These are phyloP conservation scores for Colinus virginianus DNA, from an alignment of 2,113 vertebrate species.

Conservation along the genomic window DNA sequence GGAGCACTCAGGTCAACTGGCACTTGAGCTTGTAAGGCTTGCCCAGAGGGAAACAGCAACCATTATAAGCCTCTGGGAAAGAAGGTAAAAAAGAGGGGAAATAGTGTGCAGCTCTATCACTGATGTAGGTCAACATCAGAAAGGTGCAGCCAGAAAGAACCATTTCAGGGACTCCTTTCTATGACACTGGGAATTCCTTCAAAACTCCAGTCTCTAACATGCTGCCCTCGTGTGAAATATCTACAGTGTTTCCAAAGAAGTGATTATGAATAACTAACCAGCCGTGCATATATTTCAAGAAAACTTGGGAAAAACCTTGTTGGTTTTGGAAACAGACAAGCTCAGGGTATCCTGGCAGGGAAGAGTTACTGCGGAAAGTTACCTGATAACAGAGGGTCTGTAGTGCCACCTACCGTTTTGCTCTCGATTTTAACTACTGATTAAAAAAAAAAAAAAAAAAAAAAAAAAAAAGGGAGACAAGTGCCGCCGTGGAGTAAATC, in stretches of 20 bases:
- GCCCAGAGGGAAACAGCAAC: neutral
- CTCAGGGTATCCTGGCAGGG: slow-evolving; percentile 64
- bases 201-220: slow-evolving; percentile 66
- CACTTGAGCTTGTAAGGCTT: neutral
- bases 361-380: slow-evolving; percentile 34
- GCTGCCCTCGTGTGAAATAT: slow-evolving; percentile 64
- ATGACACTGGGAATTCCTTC: slow-evolving; percentile 67
- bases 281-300: slow-evolving; percentile 74
- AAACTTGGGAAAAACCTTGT: slow-evolving; percentile 76
- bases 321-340: slow-evolving; percentile 78
- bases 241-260: slow-evolving; percentile 69
- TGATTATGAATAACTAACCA: slow-evolving; percentile 81
- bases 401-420: slow-evolving; percentile 79
- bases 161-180: slow-evolving; percentile 53
- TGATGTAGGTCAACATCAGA: slow-evolving; percentile 41
- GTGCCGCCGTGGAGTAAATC: neutral
- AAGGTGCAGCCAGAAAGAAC: slow-evolving; percentile 17
- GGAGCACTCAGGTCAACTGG: accelerated
- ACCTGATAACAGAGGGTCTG: slow-evolving; percentile 69
- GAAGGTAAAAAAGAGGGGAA: neutral
- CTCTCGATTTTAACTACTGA: neutral
- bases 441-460: neutral
- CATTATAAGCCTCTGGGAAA: neutral
- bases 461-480: neutral
- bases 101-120: slow-evolving; percentile 58